Evolutionary conservation across 2,797 vertebrate genomes (phyloP).

Genomic region (Bryconaethiops microstoma): DNA sequence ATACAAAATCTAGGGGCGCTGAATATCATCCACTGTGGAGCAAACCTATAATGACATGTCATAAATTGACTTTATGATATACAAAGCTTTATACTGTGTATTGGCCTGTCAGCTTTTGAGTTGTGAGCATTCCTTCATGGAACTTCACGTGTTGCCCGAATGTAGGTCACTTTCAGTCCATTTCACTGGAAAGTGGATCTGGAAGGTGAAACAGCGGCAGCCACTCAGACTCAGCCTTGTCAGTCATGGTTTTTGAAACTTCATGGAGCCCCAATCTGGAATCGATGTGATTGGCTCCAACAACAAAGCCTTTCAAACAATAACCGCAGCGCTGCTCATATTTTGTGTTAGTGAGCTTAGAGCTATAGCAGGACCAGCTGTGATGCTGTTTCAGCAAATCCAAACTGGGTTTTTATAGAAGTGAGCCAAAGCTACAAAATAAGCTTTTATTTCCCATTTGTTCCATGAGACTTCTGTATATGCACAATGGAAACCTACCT

Average conservation of each 20-base stretch:
- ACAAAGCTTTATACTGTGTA: conserved; percentile 6
- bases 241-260: neutral
- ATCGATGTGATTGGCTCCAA: neutral
- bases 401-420: neutral
- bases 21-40: conserved; percentile 13
- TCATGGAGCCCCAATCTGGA: conserved; percentile 10
- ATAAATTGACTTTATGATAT: conserved; percentile 21
- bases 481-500: neutral
- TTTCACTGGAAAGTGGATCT: conserved; percentile 2
- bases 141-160: neutral
- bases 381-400: neutral
- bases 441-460: neutral
- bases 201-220: conserved; percentile 8
- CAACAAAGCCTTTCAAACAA: conserved; percentile 1
- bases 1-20: conserved; percentile 1
- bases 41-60: conserved; percentile 19
- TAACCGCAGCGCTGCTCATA: neutral
- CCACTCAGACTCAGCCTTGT: neutral
- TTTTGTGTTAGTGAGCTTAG: neutral
- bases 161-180: conserved; percentile 12
- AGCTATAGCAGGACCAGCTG: neutral
- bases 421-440: neutral
- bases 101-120: conserved; percentile 28
- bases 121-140: neutral
- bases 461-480: neutral